Evolutionary conservation across 2,113 vertebrate genomes (phyloP).

Genomic region (Tragelaphus strepsiceros): DNA sequence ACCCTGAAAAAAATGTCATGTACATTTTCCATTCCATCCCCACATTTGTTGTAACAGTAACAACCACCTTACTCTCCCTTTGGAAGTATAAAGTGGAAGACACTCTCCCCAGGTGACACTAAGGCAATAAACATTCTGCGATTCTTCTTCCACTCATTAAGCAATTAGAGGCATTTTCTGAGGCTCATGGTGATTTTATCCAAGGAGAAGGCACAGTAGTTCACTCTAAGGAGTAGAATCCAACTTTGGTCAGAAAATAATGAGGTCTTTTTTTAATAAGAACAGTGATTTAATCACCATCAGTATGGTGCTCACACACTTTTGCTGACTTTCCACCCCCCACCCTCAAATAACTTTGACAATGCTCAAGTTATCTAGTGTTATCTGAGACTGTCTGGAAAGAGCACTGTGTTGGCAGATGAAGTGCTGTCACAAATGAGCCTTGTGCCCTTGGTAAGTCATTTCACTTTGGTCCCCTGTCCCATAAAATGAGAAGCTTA

Average conservation of each 20-base stretch:
- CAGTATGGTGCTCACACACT: not conserved
- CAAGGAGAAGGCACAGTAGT: conserved; percentile 26
- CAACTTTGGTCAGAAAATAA: conserved; percentile 31
- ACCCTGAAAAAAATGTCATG: not conserved
- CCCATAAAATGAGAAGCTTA: not conserved
- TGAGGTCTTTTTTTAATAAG: conserved; percentile 34
- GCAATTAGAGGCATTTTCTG: conserved; percentile 40
- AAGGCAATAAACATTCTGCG: conserved; percentile 22
- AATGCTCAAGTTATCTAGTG: not conserved
- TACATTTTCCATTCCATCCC: not conserved
- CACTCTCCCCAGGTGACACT: conserved; percentile 37
- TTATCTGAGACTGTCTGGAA: not conserved
- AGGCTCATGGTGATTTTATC: conserved; percentile 40
- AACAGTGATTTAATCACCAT: conserved; percentile 26
- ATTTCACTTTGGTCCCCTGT: not conserved
- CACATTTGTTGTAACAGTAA: not conserved
- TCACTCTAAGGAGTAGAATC: conserved; percentile 4
- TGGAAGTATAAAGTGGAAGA: not conserved
- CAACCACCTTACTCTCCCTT: not conserved
- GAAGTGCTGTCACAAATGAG: not conserved
- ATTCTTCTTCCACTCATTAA: conserved; percentile 47
- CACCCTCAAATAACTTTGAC: not conserved
- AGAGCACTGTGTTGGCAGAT: not conserved
- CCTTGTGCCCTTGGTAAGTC: not conserved
- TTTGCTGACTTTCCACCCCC: not conserved